Base-by-base conservation (phyloP, 2,888 invertebrate species). In the Thysanoteuthis rhombus region DNA sequence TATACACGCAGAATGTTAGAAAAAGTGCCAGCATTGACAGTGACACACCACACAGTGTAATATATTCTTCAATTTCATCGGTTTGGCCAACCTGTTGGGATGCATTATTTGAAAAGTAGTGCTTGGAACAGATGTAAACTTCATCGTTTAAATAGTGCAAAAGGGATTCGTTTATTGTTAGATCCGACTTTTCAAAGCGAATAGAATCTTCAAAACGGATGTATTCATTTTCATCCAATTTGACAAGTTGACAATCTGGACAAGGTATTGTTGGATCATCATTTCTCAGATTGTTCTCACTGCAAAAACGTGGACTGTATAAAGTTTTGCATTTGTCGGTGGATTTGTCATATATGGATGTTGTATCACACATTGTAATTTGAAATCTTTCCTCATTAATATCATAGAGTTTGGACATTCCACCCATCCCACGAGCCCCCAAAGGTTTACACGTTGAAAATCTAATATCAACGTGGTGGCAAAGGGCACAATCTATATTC, bases 41-140 rank as follows among this genome's bases (percentile, higher is more conserved):
- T 28, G 98, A 97, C 22, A 98, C 98, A 92, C 98, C 98, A 95
- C 98, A 97, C 92, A 98, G 97, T 28, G 98, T 98, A 93, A 98
- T 58, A 90, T 94, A 94, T 3, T 93, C 93, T 89, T 95, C 95
- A 8, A 94, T 58, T 36, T 90, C 90, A 32, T 94, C 93, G 47
- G 94, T 94, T 47, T 93, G 32, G 42, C 32, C 32, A 3, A 6
- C 40, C 42, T 40, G 5, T 90, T 6, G 22, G 39, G 91, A 91
- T 42, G 12, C 28, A 91, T 91, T 42, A 4, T 42, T 39, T 25
- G 10, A 3, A 42, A 91, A n/a, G 42, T 91, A 91, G 40, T 91
- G 32, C 38, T 91, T 42, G 1, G 42, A 91, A 12, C 91, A 91
- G 25, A 91, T 91, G 32, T 42, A 91, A 91, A 42, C 38, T 10